These are phyloP conservation scores for Euwallacea similis DNA, from an alignment of 1,140 invertebrate genomes.

Conservation along the genomic window DNA sequence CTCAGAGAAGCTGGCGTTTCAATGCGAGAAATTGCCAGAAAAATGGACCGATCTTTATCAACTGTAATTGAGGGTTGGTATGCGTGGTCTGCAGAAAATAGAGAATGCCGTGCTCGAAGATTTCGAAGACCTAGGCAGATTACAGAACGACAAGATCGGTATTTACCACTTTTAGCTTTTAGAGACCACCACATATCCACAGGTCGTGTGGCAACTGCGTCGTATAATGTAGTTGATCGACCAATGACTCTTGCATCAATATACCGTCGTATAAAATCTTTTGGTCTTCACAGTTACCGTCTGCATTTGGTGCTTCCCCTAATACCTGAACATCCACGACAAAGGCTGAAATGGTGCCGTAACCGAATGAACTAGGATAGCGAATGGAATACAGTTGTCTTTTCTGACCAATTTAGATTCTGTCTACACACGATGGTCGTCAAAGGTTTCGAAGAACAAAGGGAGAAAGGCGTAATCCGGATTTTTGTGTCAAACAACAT, in stretches of 20 bases:
- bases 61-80: no score
- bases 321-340: neutral
- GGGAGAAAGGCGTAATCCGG: no score
- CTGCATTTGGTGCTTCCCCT: neutral
- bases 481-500: no score
- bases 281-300: neutral
- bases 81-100: no score
- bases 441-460: no score
- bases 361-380: neutral
- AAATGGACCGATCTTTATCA: no score
- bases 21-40: no score
- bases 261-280: neutral
- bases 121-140: no score
- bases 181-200: neutral
- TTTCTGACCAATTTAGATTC: conserved; percentile 7
- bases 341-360: conserved; percentile 1
- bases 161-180: no score
- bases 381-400: conserved; percentile 6
- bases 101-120: no score
- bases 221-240: neutral
- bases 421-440: conserved; percentile 6
- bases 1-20: no score
- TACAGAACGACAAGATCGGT: no score
- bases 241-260: neutral
- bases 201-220: neutral